Evolutionary conservation across 2,113 vertebrate species (phyloP).

Genomic region (Bambusicola thoracicus): DNA sequence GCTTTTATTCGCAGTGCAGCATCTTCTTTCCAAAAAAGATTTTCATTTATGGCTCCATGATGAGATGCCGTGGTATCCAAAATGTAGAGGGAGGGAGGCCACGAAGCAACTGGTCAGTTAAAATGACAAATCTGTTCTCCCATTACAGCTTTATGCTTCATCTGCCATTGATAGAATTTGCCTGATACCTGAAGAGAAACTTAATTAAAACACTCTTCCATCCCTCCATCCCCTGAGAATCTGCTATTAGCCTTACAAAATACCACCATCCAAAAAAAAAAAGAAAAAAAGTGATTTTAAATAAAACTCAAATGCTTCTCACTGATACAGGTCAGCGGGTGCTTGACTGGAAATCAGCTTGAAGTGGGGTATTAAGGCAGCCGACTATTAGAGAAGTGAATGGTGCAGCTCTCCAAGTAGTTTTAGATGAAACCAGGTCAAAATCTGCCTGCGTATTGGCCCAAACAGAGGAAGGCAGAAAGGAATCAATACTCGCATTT

Average conservation of each 20-base stretch:
- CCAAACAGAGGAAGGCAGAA: not conserved
- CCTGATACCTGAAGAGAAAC: conserved; percentile 25
- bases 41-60: not conserved
- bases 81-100: not conserved
- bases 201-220: not conserved
- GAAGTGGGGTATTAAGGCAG: conserved; percentile 38
- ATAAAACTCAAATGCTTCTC: conserved; percentile 36
- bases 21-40: not conserved
- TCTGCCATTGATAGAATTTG: not conserved
- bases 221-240: not conserved
- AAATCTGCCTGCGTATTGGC: not conserved
- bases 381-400: conserved; percentile 45
- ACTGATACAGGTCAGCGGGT: conserved; percentile 36
- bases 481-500: not conserved
- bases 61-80: not conserved
- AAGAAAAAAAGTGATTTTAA: conserved; percentile 4
- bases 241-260: conserved; percentile 22
- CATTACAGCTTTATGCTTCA: conserved; percentile 4
- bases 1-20: not conserved
- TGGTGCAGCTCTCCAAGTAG: conserved; percentile 23
- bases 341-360: conserved; percentile 24
- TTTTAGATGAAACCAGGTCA: conserved; percentile 46
- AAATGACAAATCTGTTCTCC: not conserved
- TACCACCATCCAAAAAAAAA: not conserved
- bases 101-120: not conserved